Evolutionary conservation across 2,113 vertebrate genomes (phyloP).

Genomic region (Sebastes schlegelii): DNA sequence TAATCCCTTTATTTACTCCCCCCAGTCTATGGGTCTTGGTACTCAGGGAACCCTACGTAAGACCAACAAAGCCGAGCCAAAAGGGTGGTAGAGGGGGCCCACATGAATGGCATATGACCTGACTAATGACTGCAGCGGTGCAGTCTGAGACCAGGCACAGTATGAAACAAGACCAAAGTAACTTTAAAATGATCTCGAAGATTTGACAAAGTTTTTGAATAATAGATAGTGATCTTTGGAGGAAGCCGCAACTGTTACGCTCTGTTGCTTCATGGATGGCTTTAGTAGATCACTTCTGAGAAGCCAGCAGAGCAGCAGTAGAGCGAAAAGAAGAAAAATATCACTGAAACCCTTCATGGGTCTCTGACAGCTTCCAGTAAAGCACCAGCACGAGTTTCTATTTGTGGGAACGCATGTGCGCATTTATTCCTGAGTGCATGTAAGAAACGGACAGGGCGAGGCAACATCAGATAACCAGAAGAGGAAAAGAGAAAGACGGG

Average conservation of each 20-base stretch:
- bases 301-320: constrained; percentile 14
- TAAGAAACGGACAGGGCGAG: constrained; percentile 33
- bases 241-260: constrained; percentile 32
- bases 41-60: not conserved
- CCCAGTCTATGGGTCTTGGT: constrained; percentile 12
- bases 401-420: constrained; percentile 20
- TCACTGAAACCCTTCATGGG: constrained; percentile 9
- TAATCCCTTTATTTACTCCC: constrained; percentile 52
- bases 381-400: constrained; percentile 17
- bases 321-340: constrained; percentile 3
- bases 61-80: constrained; percentile 17
- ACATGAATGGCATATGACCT: constrained; percentile 33
- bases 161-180: not conserved
- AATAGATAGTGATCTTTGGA: constrained; percentile 57
- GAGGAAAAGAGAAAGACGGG: not conserved
- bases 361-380: constrained; percentile 34
- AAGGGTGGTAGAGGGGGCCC: not conserved
- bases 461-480: constrained; percentile 43
- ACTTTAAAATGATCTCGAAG: not conserved
- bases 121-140: constrained; percentile 15
- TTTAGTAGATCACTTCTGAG: constrained; percentile 50
- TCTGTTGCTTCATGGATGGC: constrained; percentile 43
- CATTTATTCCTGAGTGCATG: constrained; percentile 29
- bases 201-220: constrained; percentile 39
- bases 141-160: constrained; percentile 15